Conservation (phyloP, 2,888 invertebrate species). For the Labia minor region DNA sequence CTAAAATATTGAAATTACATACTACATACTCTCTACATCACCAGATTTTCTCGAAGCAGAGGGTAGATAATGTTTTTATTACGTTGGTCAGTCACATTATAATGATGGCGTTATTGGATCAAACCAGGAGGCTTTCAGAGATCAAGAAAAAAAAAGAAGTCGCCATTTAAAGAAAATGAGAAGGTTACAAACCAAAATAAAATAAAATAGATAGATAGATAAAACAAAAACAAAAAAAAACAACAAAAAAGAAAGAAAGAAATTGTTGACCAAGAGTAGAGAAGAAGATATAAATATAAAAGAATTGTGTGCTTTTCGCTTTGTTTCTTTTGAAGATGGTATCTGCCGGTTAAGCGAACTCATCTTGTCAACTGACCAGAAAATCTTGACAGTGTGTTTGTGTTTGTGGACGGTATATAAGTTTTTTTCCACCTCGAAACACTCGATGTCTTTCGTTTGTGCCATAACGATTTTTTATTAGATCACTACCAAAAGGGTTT, state of each 20-base stretch:
- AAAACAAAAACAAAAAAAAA: neutral
- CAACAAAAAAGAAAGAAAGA: neutral
- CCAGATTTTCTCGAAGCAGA: neutral
- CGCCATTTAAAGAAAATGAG: neutral
- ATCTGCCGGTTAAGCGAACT: neutral
- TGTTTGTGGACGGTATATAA: neutral
- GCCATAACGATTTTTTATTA: neutral
- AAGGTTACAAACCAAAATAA: too few species aligned
- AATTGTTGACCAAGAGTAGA: neutral
- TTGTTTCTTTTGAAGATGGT: neutral
- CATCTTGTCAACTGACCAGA: conserved; percentile 13
- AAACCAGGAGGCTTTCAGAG: too few species aligned
- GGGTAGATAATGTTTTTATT: neutral
- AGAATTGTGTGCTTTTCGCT: neutral
- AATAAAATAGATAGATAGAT: neutral
- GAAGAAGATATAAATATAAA: neutral
- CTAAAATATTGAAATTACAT: neutral
- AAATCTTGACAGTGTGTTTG: neutral
- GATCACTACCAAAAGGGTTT: neutral
- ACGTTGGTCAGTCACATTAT: neutral
- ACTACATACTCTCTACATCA: neutral
- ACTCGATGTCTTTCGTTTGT: neutral
- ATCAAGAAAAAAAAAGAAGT: too few species aligned
- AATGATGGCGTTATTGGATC: neutral
- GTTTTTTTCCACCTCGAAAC: conserved; percentile 1